These are phyloP conservation scores for Spilarctia lutea DNA, from an alignment of 2,888 invertebrate genomes.

Conservation along the genomic window DNA sequence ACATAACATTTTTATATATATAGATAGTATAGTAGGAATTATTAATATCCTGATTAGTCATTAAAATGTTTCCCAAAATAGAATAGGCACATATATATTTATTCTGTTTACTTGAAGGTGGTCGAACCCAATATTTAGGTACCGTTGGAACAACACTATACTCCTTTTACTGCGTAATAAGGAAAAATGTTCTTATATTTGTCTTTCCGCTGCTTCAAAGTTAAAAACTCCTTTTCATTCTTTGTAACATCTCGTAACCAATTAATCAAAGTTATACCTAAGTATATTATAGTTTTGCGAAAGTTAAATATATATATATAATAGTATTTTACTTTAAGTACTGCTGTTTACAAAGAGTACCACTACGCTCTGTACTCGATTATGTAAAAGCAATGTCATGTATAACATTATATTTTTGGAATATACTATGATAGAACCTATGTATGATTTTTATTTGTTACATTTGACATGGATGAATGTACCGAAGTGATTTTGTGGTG, in stretches of 20 bases:
- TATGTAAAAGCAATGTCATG: constrained; percentile 75
- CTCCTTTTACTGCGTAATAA: background rate
- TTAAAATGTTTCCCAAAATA: background rate
- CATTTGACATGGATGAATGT: background rate
- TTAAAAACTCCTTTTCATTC: too few species aligned
- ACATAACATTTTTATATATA: too few species aligned
- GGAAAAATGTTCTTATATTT: background rate
- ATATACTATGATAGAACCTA: constrained; percentile 79
- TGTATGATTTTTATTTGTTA: constrained; percentile 51
- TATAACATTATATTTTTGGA: constrained; percentile 85
- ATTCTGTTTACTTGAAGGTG: background rate
- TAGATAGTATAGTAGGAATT: background rate
- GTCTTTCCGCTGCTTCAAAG: too few species aligned
- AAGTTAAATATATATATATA: constrained; percentile 35
- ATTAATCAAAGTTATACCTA: constrained; percentile 21
- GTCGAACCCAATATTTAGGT: background rate
- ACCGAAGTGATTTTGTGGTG: too few species aligned
- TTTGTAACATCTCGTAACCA: constrained; percentile 18
- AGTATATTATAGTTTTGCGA: constrained; percentile 47
- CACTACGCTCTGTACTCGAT: constrained; percentile 55
- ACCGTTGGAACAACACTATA: background rate
- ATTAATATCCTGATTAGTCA: background rate
- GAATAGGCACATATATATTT: background rate
- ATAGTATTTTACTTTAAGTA: constrained; percentile 52
- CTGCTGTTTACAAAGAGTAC: constrained; percentile 45